phyloP scores from a whole-genome alignment of 2,888 invertebrate genomes.

The Limnephilus lunatus region DNA sequence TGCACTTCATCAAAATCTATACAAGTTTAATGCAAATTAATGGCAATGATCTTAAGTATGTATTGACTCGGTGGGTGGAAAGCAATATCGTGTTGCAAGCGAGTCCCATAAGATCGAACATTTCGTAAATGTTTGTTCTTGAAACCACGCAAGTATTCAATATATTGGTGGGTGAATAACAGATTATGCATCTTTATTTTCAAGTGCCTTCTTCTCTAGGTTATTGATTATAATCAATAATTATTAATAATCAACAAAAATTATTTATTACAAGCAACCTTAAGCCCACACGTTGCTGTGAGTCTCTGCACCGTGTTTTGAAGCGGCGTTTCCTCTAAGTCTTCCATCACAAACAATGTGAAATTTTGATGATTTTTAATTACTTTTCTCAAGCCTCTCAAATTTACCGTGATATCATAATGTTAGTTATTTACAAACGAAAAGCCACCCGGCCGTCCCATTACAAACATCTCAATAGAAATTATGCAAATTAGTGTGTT shows the following conservation, averaged over 20 bases:
- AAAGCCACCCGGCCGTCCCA: background rate
- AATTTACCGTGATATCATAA: background rate
- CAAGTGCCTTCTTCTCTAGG: background rate
- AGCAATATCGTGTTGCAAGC: background rate
- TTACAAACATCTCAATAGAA: background rate
- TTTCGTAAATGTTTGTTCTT: background rate
- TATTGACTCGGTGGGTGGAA: background rate
- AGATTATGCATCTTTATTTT: background rate
- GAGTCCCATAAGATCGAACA: background rate
- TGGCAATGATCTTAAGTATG: background rate
- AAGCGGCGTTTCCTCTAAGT: background rate
- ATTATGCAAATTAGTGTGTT: slow-evolving; percentile 39
- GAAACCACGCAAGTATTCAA: background rate
- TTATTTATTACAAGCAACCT: no score
- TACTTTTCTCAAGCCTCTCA: background rate
- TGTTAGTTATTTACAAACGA: background rate
- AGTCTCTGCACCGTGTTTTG: background rate
- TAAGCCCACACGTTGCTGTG: background rate
- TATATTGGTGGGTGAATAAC: background rate
- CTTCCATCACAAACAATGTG: background rate
- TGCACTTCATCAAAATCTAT: background rate
- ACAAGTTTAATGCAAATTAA: background rate
- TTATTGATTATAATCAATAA: background rate
- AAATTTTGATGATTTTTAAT: background rate
- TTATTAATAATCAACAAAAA: no score